Conservation (phyloP, 2,888 invertebrate species). For the Ptychoptera albimana region DNA sequence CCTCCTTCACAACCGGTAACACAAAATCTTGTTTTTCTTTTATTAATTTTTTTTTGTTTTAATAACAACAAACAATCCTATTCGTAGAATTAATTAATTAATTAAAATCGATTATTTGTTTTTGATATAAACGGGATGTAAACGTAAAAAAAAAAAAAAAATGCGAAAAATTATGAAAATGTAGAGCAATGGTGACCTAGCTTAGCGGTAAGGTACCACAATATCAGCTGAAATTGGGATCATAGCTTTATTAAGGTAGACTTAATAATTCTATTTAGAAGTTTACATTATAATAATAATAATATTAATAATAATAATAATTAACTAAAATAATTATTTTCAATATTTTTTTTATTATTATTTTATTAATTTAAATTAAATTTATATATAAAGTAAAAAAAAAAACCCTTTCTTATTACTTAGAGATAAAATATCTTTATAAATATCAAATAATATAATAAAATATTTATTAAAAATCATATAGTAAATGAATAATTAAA, state of each 20-base stretch:
- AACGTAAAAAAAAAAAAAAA: neutral
- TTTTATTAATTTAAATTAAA: too few relatives aligned
- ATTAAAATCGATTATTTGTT: neutral
- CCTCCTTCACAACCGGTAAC: conserved; percentile 14
- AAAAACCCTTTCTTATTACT: too few relatives aligned
- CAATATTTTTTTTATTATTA: too few relatives aligned
- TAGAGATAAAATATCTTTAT: too few relatives aligned
- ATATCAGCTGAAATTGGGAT: conserved; percentile 41
- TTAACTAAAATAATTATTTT: too few relatives aligned
- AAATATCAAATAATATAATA: too few relatives aligned
- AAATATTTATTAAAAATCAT: too few relatives aligned
- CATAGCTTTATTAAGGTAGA: conserved; percentile 46
- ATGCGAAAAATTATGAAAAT: conserved; percentile 2
- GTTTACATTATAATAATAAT: too few relatives aligned
- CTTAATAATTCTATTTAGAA: neutral
- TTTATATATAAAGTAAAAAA: too few relatives aligned
- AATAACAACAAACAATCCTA: neutral
- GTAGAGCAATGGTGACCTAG: conserved; percentile 31
- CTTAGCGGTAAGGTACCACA: conserved; percentile 34
- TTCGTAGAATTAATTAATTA: neutral
- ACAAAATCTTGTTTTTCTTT: conserved; percentile 1
- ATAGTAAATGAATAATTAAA: too few relatives aligned
- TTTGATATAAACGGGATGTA: neutral
- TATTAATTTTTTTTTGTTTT: neutral
- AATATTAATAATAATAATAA: too few relatives aligned